Evolutionary conservation across 2,797 vertebrate species (phyloP), one percentile per base, ranked within the genome.

Genomic region (Lithobates sylvaticus): DNA sequence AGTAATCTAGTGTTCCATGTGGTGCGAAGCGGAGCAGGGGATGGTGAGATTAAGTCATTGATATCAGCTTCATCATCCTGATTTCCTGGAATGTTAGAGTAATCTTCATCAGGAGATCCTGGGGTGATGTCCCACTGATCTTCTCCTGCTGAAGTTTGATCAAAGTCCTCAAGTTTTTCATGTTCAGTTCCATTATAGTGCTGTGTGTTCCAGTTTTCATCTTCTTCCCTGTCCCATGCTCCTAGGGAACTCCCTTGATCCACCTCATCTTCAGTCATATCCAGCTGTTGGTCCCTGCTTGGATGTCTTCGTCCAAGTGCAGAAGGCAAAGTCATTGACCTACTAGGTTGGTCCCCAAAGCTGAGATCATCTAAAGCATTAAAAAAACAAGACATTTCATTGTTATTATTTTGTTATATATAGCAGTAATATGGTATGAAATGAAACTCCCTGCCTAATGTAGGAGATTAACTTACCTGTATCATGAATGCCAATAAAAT

Each of bases 181-280:
- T 89, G 83, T 58, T 88, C 90, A 76, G 76, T 90, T 61, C 54
- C 85, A 78, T 92, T 88, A 0, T 29, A 87, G 10, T 78, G 91
- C 18, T 78, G 85, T 0, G 90, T 91, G 15, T 80, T 90, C 5
- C 89, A 84, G 0, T 89, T 89, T 21, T 89, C 89, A 88, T 89
- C 90, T 0, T 21, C 68, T 44, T 76, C 88, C 84, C 87, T 89
- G 6, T 67, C 89, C 12, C 42, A 83, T 3, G 16, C 68, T 21
- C 89, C 89, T 0, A 86, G 34, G 0, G 84, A 70, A 7, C 85
- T 89, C 83, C 42, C 86, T 47, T 3, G 89, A n/a, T 92, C 90
- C 2, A 74, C 88, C 0, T 92, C 91, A 32, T 93, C 92, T 85
- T 93, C 90, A 0, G 81, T 87, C 89, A 87, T 82, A 39, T 91